Evolutionary conservation across 2,888 invertebrate genomes (phyloP), one percentile per base, ranked within the genome.

Genomic region (Hemicrepidius hirtus): DNA sequence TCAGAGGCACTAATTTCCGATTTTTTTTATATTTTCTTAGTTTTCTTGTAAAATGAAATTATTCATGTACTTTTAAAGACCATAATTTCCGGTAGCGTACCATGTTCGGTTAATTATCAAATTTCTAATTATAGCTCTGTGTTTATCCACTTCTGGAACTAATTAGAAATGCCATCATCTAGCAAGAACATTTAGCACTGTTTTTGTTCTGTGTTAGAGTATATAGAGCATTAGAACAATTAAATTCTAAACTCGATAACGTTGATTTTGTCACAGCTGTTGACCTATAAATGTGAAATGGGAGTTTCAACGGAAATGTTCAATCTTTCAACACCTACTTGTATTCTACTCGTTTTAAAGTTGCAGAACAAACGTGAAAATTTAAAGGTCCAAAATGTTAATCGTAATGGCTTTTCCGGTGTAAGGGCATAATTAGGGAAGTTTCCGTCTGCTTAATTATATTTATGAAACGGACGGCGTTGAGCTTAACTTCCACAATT

Each of bases 361-460:
- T 37, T 57, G 4, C 37, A 20, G 3, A 41, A 18, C 7, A 12
- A 7, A 10, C 10, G 21, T 44, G 60, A 41, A 57, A 65, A 69
- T 50, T 69, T 55, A 57, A 64, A 57, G 55, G 44, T 57, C 55
- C 28, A 57, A 46, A 70, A 57, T 57, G 70, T 35, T 64, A 64
- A 64, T 68, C 62, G 62, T 41, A 63, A 59, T 63, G 40, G 60
- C 62, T 60, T 63, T 62, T 70, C 64, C 70, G 35, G 57, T 62
- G 66, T 53, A 41, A 62, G 63, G 41, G 66, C 60, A 66, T 71
- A 71, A 71, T 71, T 71, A 67, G 59, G 28, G 28, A 71, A 71
- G 60, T 66, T 66, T 66, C 62, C 66, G 71, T 67, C 41, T 67
- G 44, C 59, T 67, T 71, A 67, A 71, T 66, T 71, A 66, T 71